Conservation (phyloP, 1,140 invertebrate genomes). For the Diuraphis noxia region DNA sequence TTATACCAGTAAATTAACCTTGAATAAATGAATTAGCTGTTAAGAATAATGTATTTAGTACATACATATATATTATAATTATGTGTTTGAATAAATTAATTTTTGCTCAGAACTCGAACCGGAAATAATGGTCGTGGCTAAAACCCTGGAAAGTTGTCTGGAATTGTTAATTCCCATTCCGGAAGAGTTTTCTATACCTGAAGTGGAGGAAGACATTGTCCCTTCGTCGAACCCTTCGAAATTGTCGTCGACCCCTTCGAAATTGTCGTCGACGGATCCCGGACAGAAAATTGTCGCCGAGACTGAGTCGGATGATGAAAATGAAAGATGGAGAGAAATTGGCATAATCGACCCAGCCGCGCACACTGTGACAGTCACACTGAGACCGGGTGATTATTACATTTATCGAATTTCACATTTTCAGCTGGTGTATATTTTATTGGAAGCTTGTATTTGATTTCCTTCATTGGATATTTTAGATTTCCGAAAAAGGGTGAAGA, state of each 20-base stretch:
- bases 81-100: not conserved
- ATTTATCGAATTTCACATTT: not conserved
- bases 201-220: conserved; percentile 8
- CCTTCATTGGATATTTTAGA: not conserved
- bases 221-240: not conserved
- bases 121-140: conserved; percentile 58
- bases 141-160: conserved; percentile 59
- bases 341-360: not conserved
- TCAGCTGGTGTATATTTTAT: not conserved
- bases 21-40: too few species aligned
- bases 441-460: not conserved
- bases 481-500: conserved; percentile 55
- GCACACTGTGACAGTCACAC: not conserved
- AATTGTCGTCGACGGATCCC: not conserved
- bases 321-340: not conserved
- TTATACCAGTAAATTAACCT: not conserved
- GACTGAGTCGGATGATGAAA: not conserved
- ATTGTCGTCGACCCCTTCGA: not conserved
- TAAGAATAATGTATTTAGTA: too few species aligned
- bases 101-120: conserved; percentile 56
- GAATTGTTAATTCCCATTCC: conserved; percentile 58
- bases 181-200: conserved; percentile 58
- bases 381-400: not conserved
- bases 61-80: not conserved
- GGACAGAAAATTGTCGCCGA: not conserved